phyloP scores from a whole-genome alignment of 2,888 invertebrate genomes.

The Aphidius colemani region DNA sequence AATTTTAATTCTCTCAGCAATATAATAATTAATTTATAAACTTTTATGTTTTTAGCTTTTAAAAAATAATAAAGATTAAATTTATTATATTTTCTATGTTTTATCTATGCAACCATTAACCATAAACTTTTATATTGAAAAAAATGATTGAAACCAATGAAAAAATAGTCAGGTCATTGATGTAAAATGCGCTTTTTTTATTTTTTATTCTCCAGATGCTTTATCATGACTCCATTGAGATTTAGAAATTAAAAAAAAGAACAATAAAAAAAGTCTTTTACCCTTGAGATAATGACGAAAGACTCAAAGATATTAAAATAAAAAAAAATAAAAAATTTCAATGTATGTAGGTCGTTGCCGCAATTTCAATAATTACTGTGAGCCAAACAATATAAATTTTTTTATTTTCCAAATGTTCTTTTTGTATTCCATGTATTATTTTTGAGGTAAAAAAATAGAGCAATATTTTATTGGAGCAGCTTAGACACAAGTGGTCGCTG shows the following conservation, averaged over 20 bases:
- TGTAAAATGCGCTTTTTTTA: neutral
- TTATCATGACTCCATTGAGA: neutral
- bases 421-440: no score
- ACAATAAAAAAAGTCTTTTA: neutral
- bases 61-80: no score
- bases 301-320: no score
- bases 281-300: no score
- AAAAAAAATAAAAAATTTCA: conserved; percentile 11
- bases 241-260: conserved; percentile 7
- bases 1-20: no score
- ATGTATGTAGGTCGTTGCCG: conserved; percentile 30
- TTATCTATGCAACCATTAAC: no score
- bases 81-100: no score
- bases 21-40: no score
- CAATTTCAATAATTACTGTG: conserved; percentile 35
- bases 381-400: conserved; percentile 22
- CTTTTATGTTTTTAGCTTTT: no score
- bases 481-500: no score
- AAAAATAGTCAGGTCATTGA: neutral
- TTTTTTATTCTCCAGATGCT: neutral
- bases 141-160: neutral
- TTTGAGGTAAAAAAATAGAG: no score
- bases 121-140: neutral
- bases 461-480: no score
- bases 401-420: neutral